These are phyloP conservation scores for Drosophila borealis DNA, from an alignment of 2,888 invertebrate species.

Conservation along the genomic window DNA sequence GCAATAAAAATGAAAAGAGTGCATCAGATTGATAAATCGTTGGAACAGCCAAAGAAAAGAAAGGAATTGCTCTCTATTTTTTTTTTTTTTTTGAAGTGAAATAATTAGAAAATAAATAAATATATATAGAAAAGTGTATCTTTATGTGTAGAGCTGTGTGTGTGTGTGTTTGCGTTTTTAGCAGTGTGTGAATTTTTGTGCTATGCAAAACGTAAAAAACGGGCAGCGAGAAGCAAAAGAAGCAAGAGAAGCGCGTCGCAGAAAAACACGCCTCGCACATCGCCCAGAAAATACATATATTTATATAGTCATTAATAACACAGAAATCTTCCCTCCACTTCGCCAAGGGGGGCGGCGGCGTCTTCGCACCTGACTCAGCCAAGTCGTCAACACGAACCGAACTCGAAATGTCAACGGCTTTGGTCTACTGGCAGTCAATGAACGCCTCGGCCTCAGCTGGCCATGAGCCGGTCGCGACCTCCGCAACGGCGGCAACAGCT, in stretches of 20 bases:
- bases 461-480: constrained; percentile 22
- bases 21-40: constrained; percentile 3
- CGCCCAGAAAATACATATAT: constrained; percentile 18
- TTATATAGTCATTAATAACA: constrained; percentile 28
- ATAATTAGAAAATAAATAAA: neutral
- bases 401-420: constrained; percentile 62
- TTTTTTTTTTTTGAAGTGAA: neutral
- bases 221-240: neutral
- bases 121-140: constrained; percentile 7
- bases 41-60: too few relatives aligned
- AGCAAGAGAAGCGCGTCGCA: neutral
- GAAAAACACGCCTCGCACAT: neutral
- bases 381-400: neutral
- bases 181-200: constrained; percentile 29
- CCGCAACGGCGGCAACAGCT: constrained; percentile 11
- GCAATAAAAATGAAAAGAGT: constrained; percentile 2
- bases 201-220: constrained; percentile 5
- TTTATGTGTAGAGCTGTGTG: neutral
- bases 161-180: neutral
- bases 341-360: too few relatives aligned
- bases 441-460: constrained; percentile 43
- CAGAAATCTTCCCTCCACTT: too few relatives aligned
- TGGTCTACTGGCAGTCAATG: constrained; percentile 74
- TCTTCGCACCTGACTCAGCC: too few relatives aligned
- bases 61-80: too few relatives aligned